phyloP scores from a whole-genome alignment of 2,888 invertebrate genomes.

The Hirtodrosophila alboralis region DNA sequence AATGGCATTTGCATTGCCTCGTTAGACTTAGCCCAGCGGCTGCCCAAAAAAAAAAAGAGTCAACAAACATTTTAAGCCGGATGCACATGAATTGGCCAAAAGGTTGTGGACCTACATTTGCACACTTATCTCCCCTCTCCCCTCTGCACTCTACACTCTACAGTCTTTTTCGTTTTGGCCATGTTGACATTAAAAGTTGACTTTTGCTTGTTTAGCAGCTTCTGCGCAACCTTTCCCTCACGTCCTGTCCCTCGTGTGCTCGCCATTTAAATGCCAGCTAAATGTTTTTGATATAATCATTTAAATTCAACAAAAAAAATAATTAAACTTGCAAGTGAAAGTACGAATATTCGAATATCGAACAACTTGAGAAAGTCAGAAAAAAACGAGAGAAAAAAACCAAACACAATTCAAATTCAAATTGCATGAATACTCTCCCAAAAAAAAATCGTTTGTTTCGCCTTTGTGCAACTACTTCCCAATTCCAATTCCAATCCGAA shows the following conservation, averaged over 20 bases:
- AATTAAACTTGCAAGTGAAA: constrained; percentile 65
- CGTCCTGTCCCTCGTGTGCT: constrained; percentile 45
- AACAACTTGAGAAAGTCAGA: constrained; percentile 69
- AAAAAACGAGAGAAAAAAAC: background rate
- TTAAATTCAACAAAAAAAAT: constrained; percentile 34
- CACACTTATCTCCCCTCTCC: constrained; percentile 9
- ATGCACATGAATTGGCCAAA: constrained; percentile 42
- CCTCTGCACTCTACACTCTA: background rate
- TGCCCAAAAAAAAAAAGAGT: constrained; percentile 9
- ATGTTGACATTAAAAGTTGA: constrained; percentile 49
- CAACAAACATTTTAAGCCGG: constrained; percentile 28
- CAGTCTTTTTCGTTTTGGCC: constrained; percentile 9
- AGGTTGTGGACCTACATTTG: constrained; percentile 34
- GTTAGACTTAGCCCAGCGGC: constrained; percentile 28
- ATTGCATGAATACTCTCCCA: constrained; percentile 41
- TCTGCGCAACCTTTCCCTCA: constrained; percentile 47
- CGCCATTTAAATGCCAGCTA: constrained; percentile 57
- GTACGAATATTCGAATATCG: constrained; percentile 63
- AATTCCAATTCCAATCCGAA: no score
- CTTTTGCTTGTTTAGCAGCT: constrained; percentile 15
- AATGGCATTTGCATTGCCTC: constrained; percentile 62
- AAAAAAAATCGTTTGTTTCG: constrained; percentile 25
- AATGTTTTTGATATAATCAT: constrained; percentile 52
- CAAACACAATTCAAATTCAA: constrained; percentile 52
- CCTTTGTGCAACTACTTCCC: constrained; percentile 16